These are phyloP conservation scores for Limulus polyphemus DNA, from an alignment of 2,888 invertebrate species.

Conservation along the genomic window DNA sequence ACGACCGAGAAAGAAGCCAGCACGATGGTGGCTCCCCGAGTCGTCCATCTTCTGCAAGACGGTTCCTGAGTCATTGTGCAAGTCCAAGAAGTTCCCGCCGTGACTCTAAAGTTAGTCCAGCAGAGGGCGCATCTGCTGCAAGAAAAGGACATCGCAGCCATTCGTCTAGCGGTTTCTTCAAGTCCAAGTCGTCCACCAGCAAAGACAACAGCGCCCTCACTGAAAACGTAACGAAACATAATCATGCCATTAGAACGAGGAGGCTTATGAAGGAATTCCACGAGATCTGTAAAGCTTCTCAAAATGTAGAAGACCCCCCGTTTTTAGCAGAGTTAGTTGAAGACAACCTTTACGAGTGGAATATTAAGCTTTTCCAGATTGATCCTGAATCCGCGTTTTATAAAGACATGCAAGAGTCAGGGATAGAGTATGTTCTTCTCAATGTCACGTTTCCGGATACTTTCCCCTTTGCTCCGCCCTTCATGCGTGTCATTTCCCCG, in stretches of 20 bases:
- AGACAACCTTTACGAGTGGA: conserved; percentile 78
- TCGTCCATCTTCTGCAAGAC: conserved; percentile 19
- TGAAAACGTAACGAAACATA: conserved; percentile 51
- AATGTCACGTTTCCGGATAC: conserved; percentile 58
- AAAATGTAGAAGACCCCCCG: conserved; percentile 23
- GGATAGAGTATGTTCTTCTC: conserved; percentile 58
- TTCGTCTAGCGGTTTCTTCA: conserved; percentile 4
- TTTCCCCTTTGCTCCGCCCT: conserved; percentile 78
- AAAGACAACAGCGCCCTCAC: conserved; percentile 46
- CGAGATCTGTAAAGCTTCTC: conserved; percentile 26
- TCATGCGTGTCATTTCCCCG: conserved; percentile 54
- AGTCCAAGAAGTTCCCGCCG: conserved; percentile 19
- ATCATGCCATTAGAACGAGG: conserved; percentile 49
- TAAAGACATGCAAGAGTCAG: conserved; percentile 59
- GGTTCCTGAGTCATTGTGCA: conserved; percentile 20
- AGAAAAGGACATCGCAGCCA: conserved; percentile 7
- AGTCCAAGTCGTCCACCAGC: conserved; percentile 13
- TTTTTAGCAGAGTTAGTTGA: conserved; percentile 73
- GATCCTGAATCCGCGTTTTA: conserved; percentile 66
- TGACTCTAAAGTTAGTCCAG: conserved; percentile 21
- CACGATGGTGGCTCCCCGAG: conserved; percentile 14
- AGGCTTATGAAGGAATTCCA: conserved; percentile 69
- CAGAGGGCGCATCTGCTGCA: conserved; percentile 15
- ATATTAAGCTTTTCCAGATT: conserved; percentile 58
- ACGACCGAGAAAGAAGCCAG: conserved; percentile 9